Evolutionary conservation across 1,140 invertebrate genomes (phyloP).

Genomic region (Eupristina koningsbergeri): DNA sequence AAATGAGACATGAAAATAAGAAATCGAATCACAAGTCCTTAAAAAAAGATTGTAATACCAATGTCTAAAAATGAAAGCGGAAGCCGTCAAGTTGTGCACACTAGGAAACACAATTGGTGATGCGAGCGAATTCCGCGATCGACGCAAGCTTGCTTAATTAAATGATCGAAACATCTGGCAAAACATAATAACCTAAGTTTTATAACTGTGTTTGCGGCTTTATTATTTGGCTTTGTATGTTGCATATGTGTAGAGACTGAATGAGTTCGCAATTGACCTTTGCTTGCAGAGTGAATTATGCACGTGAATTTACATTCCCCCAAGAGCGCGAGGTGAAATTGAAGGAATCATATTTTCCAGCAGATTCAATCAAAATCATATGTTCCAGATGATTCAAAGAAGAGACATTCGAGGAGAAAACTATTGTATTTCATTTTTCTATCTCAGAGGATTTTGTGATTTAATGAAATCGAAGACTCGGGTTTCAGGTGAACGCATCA

Average conservation of each 20-base stretch:
- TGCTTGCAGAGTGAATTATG: background rate
- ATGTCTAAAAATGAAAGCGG: conserved; percentile 25
- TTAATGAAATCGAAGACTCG: too few species aligned
- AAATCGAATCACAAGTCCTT: background rate
- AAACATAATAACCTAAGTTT: background rate
- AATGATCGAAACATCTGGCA: background rate
- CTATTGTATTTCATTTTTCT: too few species aligned
- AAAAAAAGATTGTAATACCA: background rate
- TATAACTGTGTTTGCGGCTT: background rate
- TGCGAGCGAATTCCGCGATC: background rate
- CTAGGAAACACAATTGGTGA: background rate
- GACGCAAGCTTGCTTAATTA: background rate
- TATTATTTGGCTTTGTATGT: background rate
- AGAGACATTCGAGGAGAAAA: too few species aligned
- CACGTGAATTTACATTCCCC: background rate
- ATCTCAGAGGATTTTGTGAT: too few species aligned
- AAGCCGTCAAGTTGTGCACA: background rate
- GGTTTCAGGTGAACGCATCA: too few species aligned
- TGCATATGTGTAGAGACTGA: background rate
- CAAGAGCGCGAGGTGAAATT: background rate
- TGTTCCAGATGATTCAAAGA: too few species aligned
- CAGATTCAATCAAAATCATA: background rate
- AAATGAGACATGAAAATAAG: background rate
- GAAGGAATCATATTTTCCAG: background rate
- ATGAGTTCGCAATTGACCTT: background rate